Evolutionary conservation across 53 echinoderm and acorn worm species (phyloP).

Genomic region (Hippasteria phrygiana): DNA sequence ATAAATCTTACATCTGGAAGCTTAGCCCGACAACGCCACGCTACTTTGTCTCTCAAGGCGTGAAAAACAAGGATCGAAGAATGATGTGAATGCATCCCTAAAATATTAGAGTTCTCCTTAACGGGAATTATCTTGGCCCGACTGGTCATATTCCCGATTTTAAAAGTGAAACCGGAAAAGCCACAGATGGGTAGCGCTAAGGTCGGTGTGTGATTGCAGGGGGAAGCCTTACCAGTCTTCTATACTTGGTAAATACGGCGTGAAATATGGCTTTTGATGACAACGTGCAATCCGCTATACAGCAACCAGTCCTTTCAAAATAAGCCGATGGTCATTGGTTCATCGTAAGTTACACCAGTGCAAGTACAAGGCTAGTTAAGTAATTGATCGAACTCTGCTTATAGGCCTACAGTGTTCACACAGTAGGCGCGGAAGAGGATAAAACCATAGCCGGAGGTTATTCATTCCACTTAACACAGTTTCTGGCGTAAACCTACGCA

Average conservation of each 20-base stretch:
- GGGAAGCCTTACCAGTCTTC: slow-evolving; percentile 9
- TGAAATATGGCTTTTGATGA: slow-evolving; percentile 60
- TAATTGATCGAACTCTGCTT: slow-evolving; percentile 21
- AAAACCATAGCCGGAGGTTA: slow-evolving; percentile 43
- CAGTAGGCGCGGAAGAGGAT: background rate
- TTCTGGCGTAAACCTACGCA: slow-evolving; percentile 54
- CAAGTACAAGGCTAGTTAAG: background rate
- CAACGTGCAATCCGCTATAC: slow-evolving; percentile 43
- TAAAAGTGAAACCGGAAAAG: slow-evolving; percentile 25
- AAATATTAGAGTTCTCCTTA: too few species aligned
- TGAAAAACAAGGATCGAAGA: too few species aligned
- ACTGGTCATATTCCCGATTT: too few species aligned
- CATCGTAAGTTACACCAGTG: background rate
- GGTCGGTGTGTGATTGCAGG: slow-evolving; percentile 18
- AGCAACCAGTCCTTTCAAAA: slow-evolving; percentile 55
- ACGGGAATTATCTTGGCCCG: too few species aligned
- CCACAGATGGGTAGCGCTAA: slow-evolving; percentile 61
- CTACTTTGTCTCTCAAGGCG: too few species aligned
- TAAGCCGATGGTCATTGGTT: slow-evolving; percentile 20
- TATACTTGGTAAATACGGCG: slow-evolving; percentile 55
- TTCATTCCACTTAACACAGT: slow-evolving; percentile 70
- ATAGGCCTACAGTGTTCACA: background rate
- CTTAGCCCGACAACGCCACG: too few species aligned
- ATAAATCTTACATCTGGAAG: too few species aligned
- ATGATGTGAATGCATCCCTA: too few species aligned